phyloP scores from a whole-genome alignment of 2,888 invertebrate species.

The Steinernema scapterisci region DNA sequence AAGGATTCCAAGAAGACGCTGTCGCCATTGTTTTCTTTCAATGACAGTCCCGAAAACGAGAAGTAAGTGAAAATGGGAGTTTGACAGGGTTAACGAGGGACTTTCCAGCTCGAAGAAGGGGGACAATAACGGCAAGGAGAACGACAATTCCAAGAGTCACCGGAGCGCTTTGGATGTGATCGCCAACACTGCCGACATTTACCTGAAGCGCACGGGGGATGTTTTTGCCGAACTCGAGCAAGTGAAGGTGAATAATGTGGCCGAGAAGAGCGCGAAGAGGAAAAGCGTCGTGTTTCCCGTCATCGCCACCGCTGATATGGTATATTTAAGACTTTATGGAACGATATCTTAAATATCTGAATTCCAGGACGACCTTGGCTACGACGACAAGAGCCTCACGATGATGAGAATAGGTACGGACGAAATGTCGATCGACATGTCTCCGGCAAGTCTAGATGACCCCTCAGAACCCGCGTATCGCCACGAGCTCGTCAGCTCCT shows the following conservation, averaged over 20 bases:
- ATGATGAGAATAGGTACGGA: slow-evolving; percentile 8
- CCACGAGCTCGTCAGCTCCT: neutral
- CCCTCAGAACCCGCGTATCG: slow-evolving; percentile 10
- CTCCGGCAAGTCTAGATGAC: slow-evolving; percentile 24
- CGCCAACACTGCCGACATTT: neutral
- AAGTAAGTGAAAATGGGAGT: neutral
- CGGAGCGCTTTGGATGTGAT: neutral
- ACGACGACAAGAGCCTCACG: neutral
- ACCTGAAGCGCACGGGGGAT: neutral
- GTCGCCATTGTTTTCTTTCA: neutral
- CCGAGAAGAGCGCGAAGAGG: neutral
- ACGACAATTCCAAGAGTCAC: neutral
- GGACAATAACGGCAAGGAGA: neutral
- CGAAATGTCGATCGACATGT: slow-evolving; percentile 17
- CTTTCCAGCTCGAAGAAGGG: neutral
- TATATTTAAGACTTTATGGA: neutral
- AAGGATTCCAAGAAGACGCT: neutral
- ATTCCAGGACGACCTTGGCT: slow-evolving; percentile 6
- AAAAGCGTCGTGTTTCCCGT: neutral
- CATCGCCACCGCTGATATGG: neutral
- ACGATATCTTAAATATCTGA: neutral
- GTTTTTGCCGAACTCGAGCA: neutral
- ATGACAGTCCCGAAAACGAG: neutral
- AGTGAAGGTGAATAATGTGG: neutral
- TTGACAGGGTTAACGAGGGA: neutral